phyloP scores from a whole-genome alignment of 53 echinoderm and acorn worm species.

The Astropecten irregularis region DNA sequence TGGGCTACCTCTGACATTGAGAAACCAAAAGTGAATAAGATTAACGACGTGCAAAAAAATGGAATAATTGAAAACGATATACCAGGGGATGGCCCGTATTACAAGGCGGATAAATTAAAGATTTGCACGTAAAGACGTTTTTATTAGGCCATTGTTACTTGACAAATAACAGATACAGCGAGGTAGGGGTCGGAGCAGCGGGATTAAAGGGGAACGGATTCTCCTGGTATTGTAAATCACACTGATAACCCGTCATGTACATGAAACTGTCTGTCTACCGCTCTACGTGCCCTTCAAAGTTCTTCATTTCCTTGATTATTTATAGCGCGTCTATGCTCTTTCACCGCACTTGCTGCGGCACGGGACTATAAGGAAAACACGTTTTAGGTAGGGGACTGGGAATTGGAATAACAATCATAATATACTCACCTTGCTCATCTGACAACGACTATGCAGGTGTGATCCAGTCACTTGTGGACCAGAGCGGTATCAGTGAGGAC shows the following conservation, averaged over 20 bases:
- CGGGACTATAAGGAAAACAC: no score
- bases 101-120: conserved; percentile 10
- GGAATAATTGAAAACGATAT: conserved; percentile 31
- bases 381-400: background rate
- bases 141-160: conserved; percentile 27
- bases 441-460: background rate
- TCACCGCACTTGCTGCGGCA: conserved; percentile 18
- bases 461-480: background rate
- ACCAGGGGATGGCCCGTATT: background rate
- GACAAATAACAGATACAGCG: conserved; percentile 35
- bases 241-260: conserved; percentile 43
- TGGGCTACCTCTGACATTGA: background rate
- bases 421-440: conserved; percentile 23
- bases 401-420: conserved; percentile 22
- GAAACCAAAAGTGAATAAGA: background rate
- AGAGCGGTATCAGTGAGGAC: background rate
- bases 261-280: background rate
- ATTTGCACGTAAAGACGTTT: conserved; percentile 32
- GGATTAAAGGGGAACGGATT: background rate
- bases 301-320: background rate
- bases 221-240: conserved; percentile 24
- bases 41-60: conserved; percentile 23
- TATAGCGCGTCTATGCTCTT: conserved; percentile 16
- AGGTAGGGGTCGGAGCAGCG: background rate
- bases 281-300: background rate